Evolutionary conservation across 2,797 vertebrate species (phyloP).

Genomic region (Myotis myotis): DNA sequence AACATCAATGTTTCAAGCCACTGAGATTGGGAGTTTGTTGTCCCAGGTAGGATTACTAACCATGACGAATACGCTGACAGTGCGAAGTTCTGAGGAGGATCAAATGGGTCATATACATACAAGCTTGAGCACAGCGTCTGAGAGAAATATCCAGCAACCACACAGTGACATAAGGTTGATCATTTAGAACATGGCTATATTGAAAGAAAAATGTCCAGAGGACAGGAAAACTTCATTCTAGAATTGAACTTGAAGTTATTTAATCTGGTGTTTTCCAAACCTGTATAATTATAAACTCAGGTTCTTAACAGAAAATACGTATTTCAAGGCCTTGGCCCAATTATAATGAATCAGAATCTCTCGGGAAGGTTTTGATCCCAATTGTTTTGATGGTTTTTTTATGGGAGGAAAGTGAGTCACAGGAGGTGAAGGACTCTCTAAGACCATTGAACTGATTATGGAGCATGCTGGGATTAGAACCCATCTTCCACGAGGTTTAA

Average conservation of each 20-base stretch:
- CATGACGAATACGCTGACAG: not conserved
- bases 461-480: not conserved
- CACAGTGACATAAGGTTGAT: not conserved
- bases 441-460: not conserved
- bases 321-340: not conserved
- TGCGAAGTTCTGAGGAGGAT: not conserved
- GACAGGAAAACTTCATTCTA: not conserved
- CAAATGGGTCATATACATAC: not conserved
- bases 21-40: not conserved
- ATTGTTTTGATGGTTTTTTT: slow-evolving; percentile 1
- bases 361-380: not conserved
- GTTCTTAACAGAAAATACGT: not conserved
- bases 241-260: not conserved
- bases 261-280: not conserved
- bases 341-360: slow-evolving; percentile 29
- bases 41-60: not conserved
- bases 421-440: not conserved
- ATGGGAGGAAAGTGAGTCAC: not conserved
- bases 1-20: not conserved
- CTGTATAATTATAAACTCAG: not conserved
- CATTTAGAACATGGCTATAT: not conserved
- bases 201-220: not conserved
- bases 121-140: not conserved
- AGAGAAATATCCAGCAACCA: not conserved
- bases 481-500: not conserved